Base-by-base conservation (phyloP, 2,888 invertebrate species). In the Busseola fusca region DNA sequence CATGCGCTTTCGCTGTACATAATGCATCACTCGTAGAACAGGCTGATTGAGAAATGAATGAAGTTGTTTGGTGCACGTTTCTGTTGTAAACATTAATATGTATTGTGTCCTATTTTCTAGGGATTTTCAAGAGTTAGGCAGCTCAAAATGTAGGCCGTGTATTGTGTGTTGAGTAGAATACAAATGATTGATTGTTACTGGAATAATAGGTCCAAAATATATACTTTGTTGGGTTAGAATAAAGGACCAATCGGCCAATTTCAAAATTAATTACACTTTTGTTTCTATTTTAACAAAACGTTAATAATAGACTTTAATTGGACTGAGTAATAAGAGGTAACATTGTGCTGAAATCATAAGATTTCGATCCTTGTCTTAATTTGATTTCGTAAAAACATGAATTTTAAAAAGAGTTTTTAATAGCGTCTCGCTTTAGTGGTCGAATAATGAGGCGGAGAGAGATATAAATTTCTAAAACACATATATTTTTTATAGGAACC, bases 1-100 rank as follows among this genome's bases (percentile, higher is more conserved):
- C 92, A 92, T 92, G 92, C 84, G 90, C 91, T 91, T 90, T 87
- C 76, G 84, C 86, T 89, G 88, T 88, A 84, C 64, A 83, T 84
- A 60, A 37, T 56, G 76, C 76, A 71, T 72, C 78, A 76, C 50
- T 52, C 42, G 74, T 75, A 72, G 72, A 72, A 54, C 59, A 54
- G 57, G 57, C 64, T 75, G 76, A 71, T 59, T 34, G 52, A 69
- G 69, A 63, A 65, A 58, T 71, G 66, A 72, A 72, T 71, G 62
- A 73, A 70, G 54, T 64, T 71, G 81, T 76, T 74, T 75, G 79
- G 27, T 74, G 80, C 83, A 80, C 80, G 80, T 68, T 64, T 73
- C 21, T 82, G 66, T 78, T 78, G 37, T 78, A 34, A 34, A 34
- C 34, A 34, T 34, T 34, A 34, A 34, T 34, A 34, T 34, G 34